A percentile compares a stretch with the other conserved stretches of the same genome.
Conservation (phyloP, 2,113 vertebrate genomes). For the Falcunculus frontatus region DNA sequence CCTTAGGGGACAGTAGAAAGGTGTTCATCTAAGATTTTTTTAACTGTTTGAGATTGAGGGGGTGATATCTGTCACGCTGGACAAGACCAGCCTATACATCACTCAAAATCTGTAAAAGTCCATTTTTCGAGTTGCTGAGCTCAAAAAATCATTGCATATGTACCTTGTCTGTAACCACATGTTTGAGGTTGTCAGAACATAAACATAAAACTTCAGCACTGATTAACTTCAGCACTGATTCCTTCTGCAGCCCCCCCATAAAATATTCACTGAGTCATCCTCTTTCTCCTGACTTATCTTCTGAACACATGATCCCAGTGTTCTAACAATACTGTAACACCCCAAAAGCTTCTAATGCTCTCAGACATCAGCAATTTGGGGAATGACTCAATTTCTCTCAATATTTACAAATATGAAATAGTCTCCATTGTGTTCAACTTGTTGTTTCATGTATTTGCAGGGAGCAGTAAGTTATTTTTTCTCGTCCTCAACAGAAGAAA, state of each 20-base stretch:
- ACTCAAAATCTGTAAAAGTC: background rate
- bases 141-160: accelerated
- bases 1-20: background rate
- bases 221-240: background rate
- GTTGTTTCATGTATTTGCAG: background rate
- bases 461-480: background rate
- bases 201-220: background rate
- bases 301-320: background rate
- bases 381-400: background rate
- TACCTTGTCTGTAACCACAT: background rate
- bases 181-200: background rate
- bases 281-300: background rate
- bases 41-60: background rate
- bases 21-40: background rate
- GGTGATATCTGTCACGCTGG: background rate
- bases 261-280: background rate
- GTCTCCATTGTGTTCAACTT: background rate
- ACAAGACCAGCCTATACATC: background rate
- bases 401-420: background rate
- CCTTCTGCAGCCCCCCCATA: background rate
- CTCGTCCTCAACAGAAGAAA: background rate
- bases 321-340: background rate
- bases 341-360: background rate
- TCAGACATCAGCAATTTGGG: background rate
- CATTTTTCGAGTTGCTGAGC: background rate